Evolutionary conservation across 2,888 invertebrate species (phyloP).

Genomic region (Melanargia galathea): DNA sequence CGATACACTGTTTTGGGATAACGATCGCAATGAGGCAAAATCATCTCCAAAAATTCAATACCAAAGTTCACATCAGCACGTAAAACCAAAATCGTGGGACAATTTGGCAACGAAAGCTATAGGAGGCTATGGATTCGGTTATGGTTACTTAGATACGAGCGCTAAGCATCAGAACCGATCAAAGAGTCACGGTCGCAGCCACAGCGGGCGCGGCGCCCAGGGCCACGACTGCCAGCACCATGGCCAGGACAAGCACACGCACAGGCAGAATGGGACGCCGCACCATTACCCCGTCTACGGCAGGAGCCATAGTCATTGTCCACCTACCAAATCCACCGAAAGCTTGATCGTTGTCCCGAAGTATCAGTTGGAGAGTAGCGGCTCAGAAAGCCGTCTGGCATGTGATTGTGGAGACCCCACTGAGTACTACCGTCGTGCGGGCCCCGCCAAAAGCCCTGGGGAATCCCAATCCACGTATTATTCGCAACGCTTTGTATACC

Average conservation of each 20-base stretch:
- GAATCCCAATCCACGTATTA: constrained; percentile 68
- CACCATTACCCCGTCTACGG: constrained; percentile 75
- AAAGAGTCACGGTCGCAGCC: constrained; percentile 78
- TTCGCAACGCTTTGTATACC: constrained; percentile 74
- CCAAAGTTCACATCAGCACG: constrained; percentile 72
- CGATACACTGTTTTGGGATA: constrained; percentile 93
- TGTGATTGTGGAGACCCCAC: constrained; percentile 86
- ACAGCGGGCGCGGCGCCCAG: constrained; percentile 82
- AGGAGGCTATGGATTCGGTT: constrained; percentile 93
- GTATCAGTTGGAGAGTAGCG: constrained; percentile 82
- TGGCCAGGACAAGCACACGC: constrained; percentile 67
- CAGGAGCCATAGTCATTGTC: constrained; percentile 79
- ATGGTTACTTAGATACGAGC: constrained; percentile 89
- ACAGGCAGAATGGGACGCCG: constrained; percentile 69
- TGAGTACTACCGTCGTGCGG: constrained; percentile 69
- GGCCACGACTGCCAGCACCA: constrained; percentile 76
- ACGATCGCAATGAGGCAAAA: constrained; percentile 69
- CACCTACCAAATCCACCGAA: constrained; percentile 91
- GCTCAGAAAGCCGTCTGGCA: constrained; percentile 86
- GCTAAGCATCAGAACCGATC: constrained; percentile 68
- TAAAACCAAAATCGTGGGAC: constrained; percentile 95
- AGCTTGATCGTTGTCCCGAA: constrained; percentile 87
- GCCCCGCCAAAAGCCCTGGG: constrained; percentile 59
- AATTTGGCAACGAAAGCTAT: constrained; percentile 93
- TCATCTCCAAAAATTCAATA: constrained; percentile 76